phyloP scores from a whole-genome alignment of 2,797 vertebrate species.

The Enteromius treurensis region DNA sequence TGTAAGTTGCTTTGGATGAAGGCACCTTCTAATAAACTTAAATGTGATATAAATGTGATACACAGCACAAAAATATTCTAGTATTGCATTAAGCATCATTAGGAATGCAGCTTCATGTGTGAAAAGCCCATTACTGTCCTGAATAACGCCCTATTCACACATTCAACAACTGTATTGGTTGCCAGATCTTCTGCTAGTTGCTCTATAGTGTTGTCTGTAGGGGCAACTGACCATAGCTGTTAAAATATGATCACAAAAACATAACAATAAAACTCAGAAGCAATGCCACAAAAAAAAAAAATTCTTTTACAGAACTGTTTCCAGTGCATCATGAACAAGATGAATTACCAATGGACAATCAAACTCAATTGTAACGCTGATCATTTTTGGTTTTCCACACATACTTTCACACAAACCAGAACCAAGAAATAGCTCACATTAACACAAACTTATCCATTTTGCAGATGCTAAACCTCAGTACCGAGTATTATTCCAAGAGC shows the following conservation, averaged over 20 bases:
- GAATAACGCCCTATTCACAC: not conserved
- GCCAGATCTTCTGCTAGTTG: not conserved
- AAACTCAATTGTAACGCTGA: not conserved
- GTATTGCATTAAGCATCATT: not conserved
- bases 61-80: not conserved
- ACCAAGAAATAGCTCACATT: not conserved
- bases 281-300: not conserved
- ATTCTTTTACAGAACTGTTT: not conserved
- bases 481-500: not conserved
- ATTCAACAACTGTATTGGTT: not conserved
- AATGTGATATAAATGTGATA: conserved; percentile 8
- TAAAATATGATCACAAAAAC: not conserved
- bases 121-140: not conserved
- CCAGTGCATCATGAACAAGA: not conserved
- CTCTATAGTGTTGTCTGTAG: not conserved
- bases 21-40: not conserved
- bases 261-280: not conserved
- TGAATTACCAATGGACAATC: not conserved
- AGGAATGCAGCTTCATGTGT: not conserved
- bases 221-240: not conserved
- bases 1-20: not conserved
- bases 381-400: not conserved
- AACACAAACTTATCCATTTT: not conserved
- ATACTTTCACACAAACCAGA: not conserved
- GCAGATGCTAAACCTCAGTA: not conserved